Evolutionary conservation across 1,140 invertebrate genomes (phyloP), one percentile per base, ranked within the genome.

Genomic region (Brachionus manjavacas): DNA sequence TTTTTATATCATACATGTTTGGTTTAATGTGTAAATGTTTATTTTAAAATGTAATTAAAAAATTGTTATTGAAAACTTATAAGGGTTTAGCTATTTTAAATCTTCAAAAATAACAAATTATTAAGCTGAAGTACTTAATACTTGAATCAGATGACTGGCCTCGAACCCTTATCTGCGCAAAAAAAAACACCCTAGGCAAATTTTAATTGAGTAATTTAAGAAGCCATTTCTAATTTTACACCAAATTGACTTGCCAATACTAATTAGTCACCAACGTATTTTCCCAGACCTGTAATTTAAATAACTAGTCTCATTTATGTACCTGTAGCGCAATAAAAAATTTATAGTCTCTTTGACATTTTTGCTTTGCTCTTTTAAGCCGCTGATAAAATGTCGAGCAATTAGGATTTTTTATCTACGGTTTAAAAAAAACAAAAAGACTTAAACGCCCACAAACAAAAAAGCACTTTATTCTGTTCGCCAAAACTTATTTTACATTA

Each of bases 51-150:
- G 20, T 68, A 68, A 68, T 68, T 68, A 68, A 68, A 68, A 41
- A 72, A 20, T 72, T 72, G 68, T 72, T 72, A 76, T 76, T 76
- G 20, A 49, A 76, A 76, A 76, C 72, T 49, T 76, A 28, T 28
- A 76, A 76, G 41, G 41, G 12, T n/a, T 76, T 35, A 23, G 23
- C 46, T 49, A 20, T 46, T 76, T 49, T 49, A 76, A 76, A 76
- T 76, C 72, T 76, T 43, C 49, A 76, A 76, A 49, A 76, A 76
- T 76, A 76, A 76, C 72, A 76, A 76, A 41, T 41, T 39, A 72
- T 68, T 68, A 68, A 68, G 31, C 31, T 68, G 66, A 14, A 31
- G 25, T 68, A 68, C 25, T 68, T 68, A 68, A 68, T 72, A 41
- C 68, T 72, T 72, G 68, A 41, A 7, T 72, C 16, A 39, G 16